These are phyloP conservation scores for Meandrusa payeni DNA, from an alignment of 2,888 invertebrate species.

Conservation along the genomic window DNA sequence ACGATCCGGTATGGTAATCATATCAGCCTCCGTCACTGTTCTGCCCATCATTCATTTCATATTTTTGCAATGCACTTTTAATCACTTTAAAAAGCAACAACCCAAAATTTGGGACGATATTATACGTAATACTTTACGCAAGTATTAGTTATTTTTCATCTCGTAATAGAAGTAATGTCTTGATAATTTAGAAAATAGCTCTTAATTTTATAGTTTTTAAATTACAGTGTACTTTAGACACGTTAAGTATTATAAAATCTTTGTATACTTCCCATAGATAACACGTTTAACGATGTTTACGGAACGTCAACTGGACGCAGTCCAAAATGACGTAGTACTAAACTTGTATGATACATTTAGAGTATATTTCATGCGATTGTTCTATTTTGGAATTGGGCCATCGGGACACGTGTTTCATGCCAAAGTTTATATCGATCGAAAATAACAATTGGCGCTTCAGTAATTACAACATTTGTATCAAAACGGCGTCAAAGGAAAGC, in stretches of 20 bases:
- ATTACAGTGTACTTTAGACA: background rate
- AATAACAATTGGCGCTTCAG: slow-evolving; percentile 41
- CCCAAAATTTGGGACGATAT: background rate
- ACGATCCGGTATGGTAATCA: slow-evolving; percentile 71
- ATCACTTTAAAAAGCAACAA: background rate
- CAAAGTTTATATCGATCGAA: slow-evolving; percentile 45
- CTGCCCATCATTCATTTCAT: slow-evolving; percentile 67
- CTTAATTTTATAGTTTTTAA: background rate
- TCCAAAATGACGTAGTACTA: slow-evolving; percentile 68
- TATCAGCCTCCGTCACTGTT: slow-evolving; percentile 62
- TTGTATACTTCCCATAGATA: slow-evolving; percentile 39
- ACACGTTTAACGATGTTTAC: slow-evolving; percentile 68
- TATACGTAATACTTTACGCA: background rate
- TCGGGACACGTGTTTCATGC: slow-evolving; percentile 52
- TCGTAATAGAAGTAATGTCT: slow-evolving; percentile 5
- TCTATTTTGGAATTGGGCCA: slow-evolving; percentile 68
- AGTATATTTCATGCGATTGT: slow-evolving; percentile 64
- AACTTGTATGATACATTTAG: slow-evolving; percentile 53
- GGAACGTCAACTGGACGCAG: slow-evolving; percentile 66
- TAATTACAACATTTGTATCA: slow-evolving; percentile 35
- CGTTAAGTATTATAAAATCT: slow-evolving; percentile 11
- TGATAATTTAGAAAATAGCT: slow-evolving; percentile 2
- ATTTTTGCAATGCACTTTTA: slow-evolving; percentile 54
- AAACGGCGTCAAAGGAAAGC: slow-evolving; percentile 43
- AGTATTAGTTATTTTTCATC: background rate